Evolutionary conservation across 2,113 vertebrate species (phyloP).

Genomic region (Ophthalmolycus amberensis): DNA sequence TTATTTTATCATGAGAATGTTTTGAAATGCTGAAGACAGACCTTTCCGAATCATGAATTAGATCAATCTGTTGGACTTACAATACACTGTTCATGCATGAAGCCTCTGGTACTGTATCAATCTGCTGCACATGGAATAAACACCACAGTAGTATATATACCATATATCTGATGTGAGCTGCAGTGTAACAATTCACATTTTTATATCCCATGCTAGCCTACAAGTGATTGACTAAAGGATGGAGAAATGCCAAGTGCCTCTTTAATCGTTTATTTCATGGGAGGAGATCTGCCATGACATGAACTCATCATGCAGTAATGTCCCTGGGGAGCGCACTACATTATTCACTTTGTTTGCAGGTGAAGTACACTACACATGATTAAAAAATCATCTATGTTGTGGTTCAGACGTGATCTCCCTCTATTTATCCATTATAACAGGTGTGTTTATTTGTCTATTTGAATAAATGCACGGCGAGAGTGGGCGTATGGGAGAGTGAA

Average conservation of each 20-base stretch:
- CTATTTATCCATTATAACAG: conserved; percentile 9
- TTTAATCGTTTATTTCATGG: conserved; percentile 56
- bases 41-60: conserved; percentile 15
- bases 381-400: conserved; percentile 21
- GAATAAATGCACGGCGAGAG: neutral
- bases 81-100: neutral
- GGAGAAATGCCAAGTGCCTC: conserved; percentile 15
- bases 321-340: conserved; percentile 8
- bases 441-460: neutral
- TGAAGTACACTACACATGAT: neutral
- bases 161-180: neutral
- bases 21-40: conserved; percentile 36
- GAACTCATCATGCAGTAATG: conserved; percentile 34
- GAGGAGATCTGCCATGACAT: conserved; percentile 37
- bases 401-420: neutral
- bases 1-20: conserved; percentile 19
- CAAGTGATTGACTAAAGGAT: neutral
- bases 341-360: conserved; percentile 49
- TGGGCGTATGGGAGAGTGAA: neutral
- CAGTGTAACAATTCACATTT: neutral
- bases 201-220: neutral
- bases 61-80: conserved; percentile 12
- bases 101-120: neutral
- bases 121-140: conserved; percentile 9
- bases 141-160: conserved; percentile 12